A percentile compares a stretch with the other conserved stretches of the same genome.
These are phyloP conservation scores for Rallus limicola DNA, from an alignment of 2,113 vertebrate species.

Conservation along the genomic window DNA sequence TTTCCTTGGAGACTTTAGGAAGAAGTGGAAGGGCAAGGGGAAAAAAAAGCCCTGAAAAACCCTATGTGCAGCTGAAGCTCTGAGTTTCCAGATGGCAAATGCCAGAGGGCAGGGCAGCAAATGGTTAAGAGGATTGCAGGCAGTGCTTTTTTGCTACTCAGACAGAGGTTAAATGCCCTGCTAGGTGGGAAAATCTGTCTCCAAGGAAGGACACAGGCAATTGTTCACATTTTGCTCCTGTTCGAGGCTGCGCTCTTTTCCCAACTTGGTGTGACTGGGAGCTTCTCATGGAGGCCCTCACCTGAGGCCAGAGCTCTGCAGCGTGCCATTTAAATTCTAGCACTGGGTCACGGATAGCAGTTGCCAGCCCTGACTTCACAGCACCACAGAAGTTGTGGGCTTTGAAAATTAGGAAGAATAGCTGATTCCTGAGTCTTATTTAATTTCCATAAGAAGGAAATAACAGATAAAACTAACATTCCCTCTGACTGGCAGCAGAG, in stretches of 20 bases:
- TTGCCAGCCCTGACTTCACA: background rate
- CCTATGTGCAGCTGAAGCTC: background rate
- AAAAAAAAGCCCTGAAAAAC: background rate
- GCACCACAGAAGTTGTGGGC: background rate
- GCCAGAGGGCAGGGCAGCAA: background rate
- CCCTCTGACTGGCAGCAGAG: background rate
- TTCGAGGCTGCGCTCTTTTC: background rate
- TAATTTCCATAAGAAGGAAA: background rate
- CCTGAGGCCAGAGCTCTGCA: background rate
- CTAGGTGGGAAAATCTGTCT: background rate
- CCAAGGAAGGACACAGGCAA: background rate
- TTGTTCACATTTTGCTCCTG: background rate
- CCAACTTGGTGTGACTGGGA: background rate
- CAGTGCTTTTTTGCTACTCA: background rate
- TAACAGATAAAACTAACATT: background rate
- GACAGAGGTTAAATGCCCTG: background rate
- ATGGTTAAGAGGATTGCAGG: background rate
- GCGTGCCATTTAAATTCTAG: background rate
- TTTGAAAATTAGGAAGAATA: background rate
- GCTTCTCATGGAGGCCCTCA: background rate
- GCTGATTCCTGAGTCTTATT: background rate
- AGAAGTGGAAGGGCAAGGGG: background rate
- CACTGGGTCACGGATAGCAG: background rate
- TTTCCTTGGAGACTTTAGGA: background rate
- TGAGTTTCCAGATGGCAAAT: background rate